Evolutionary conservation across 2,797 vertebrate species (phyloP).

Genomic region (Acrossocheilus fasciatus): DNA sequence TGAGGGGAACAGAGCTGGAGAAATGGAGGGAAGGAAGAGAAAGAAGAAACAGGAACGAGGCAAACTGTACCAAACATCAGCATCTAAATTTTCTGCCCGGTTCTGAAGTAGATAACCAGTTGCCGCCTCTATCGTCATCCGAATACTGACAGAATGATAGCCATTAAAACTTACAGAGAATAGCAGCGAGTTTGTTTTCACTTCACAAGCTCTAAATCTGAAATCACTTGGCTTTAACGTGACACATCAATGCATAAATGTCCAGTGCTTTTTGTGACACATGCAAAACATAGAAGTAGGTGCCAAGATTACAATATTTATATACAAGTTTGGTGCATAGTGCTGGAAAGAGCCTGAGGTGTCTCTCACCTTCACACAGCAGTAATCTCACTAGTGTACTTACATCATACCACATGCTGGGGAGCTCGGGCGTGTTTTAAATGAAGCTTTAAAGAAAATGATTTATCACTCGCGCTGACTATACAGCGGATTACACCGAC

Average conservation of each 20-base stretch:
- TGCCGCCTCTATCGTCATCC: constrained; percentile 59
- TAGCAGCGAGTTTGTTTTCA: constrained; percentile 26
- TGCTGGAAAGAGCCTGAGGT: not conserved
- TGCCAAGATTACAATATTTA: not conserved
- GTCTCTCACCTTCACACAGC: not conserved
- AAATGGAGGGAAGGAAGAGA: constrained; percentile 31
- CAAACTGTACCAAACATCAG: constrained; percentile 37
- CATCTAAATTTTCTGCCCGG: constrained; percentile 28
- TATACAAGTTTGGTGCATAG: not conserved
- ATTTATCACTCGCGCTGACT: constrained; percentile 72
- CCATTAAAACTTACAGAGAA: constrained; percentile 63
- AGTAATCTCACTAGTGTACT: constrained; percentile 53
- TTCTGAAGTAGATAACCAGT: constrained; percentile 55
- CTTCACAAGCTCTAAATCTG: constrained; percentile 15
- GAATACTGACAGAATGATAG: constrained; percentile 69
- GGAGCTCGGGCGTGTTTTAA: not conserved
- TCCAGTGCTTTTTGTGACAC: not conserved
- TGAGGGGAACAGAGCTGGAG: constrained; percentile 27
- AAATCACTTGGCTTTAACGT: not conserved
- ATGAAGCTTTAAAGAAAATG: constrained; percentile 62
- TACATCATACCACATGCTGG: constrained; percentile 55
- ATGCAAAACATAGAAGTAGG: not conserved
- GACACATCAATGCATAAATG: not conserved
- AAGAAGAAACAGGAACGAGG: constrained; percentile 11
- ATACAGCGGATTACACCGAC: constrained; percentile 57